Evolutionary conservation across 1,140 invertebrate genomes (phyloP).

Genomic region (Aethina tumida): DNA sequence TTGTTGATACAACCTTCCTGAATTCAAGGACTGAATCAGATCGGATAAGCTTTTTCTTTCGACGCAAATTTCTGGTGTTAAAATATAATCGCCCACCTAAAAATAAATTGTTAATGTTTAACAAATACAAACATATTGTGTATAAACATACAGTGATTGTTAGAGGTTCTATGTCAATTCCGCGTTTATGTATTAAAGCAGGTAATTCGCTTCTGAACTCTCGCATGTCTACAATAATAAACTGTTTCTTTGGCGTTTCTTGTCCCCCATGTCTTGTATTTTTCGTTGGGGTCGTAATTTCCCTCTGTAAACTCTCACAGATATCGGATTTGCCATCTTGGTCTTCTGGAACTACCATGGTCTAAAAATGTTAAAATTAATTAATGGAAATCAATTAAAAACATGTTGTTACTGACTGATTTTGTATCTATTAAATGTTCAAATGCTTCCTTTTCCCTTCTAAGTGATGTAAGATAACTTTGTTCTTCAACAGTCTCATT

Average conservation of each 20-base stretch:
- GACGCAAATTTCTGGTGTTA: slow-evolving; percentile 92
- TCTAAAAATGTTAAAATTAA: slow-evolving; percentile 42
- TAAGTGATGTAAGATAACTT: slow-evolving; percentile 79
- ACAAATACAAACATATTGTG: not conserved
- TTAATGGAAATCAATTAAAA: slow-evolving; percentile 1
- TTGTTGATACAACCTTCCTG: slow-evolving; percentile 92
- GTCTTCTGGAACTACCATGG: slow-evolving; percentile 85
- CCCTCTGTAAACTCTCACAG: slow-evolving; percentile 50
- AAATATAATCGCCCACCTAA: slow-evolving; percentile 93
- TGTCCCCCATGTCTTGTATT: slow-evolving; percentile 59
- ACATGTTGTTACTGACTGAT: slow-evolving; percentile 51
- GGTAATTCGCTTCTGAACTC: slow-evolving; percentile 97
- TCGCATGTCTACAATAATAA: slow-evolving; percentile 93
- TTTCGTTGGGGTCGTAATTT: slow-evolving; percentile 35
- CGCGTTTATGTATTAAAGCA: slow-evolving; percentile 82
- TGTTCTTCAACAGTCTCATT: slow-evolving; percentile 91
- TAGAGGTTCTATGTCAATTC: slow-evolving; percentile 87
- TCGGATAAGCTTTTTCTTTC: slow-evolving; percentile 97
- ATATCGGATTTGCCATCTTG: slow-evolving; percentile 77
- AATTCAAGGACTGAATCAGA: slow-evolving; percentile 91
- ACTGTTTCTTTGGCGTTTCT: slow-evolving; percentile 32
- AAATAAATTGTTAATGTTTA: slow-evolving; percentile 5
- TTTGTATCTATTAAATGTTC: slow-evolving; percentile 86
- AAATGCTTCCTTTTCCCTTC: slow-evolving; percentile 90
- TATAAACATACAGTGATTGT: slow-evolving; percentile 61